phyloP scores from a whole-genome alignment of 2,888 invertebrate genomes.

The Adineta ricciae region DNA sequence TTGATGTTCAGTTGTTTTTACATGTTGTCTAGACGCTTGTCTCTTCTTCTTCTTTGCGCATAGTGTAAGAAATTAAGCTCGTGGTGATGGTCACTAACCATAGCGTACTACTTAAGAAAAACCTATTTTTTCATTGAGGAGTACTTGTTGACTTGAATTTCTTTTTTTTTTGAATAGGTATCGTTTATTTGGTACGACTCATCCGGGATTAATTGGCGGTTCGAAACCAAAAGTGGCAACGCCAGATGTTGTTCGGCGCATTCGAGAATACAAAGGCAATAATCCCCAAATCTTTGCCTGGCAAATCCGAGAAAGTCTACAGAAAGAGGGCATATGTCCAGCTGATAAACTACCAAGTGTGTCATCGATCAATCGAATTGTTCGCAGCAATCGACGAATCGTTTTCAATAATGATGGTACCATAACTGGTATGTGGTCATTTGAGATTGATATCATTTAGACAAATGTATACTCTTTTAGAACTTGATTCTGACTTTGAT shows the following conservation, averaged over 20 bases:
- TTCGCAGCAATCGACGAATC: constrained; percentile 29
- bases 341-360: constrained; percentile 33
- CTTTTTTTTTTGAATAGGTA: background rate
- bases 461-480: background rate
- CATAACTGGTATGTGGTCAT: background rate
- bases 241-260: constrained; percentile 31
- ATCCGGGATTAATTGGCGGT: constrained; percentile 33
- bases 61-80: background rate
- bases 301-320: constrained; percentile 33
- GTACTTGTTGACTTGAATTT: too few species aligned
- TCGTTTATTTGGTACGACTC: constrained; percentile 31
- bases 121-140: too few species aligned
- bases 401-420: constrained; percentile 26
- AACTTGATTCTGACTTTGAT: constrained; percentile 13
- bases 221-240: constrained; percentile 34
- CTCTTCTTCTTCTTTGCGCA: background rate
- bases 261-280: constrained; percentile 31
- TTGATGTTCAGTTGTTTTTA: background rate
- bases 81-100: background rate
- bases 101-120: background rate
- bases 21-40: background rate
- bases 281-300: constrained; percentile 35
- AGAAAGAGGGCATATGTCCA: constrained; percentile 31
- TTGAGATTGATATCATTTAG: background rate
- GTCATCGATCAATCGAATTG: constrained; percentile 34